Conservation (phyloP, 2,113 vertebrate species). For the Nyctereutes procyonoides region DNA sequence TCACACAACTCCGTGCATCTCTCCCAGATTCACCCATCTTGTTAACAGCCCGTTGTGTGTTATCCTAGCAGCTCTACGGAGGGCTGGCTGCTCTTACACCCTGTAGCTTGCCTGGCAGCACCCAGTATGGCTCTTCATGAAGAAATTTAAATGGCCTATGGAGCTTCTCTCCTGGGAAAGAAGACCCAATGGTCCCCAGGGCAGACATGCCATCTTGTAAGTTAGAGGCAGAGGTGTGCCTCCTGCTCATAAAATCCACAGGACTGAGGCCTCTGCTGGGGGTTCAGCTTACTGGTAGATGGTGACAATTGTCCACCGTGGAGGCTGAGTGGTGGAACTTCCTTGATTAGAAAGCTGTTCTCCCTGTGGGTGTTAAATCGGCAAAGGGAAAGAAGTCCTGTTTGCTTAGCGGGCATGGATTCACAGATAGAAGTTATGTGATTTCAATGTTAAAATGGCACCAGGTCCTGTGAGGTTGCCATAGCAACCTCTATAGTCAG, state of each 20-base stretch:
- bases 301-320: background rate
- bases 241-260: background rate
- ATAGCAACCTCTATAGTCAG: background rate
- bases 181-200: too few species aligned
- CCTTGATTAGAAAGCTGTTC: background rate
- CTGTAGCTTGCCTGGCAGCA: fast-evolving
- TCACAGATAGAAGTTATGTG: background rate
- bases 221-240: background rate
- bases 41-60: background rate
- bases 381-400: background rate
- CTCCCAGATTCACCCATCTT: too few species aligned
- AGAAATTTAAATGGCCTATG: background rate
- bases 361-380: background rate
- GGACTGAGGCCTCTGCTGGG: background rate
- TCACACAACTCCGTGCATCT: background rate
- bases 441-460: background rate
- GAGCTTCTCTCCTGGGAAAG: background rate
- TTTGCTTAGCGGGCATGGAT: background rate
- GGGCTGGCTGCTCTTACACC: background rate
- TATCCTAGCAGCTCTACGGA: background rate
- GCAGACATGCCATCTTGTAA: background rate
- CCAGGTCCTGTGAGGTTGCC: background rate
- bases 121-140: background rate
- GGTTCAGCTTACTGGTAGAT: background rate
- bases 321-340: background rate